phyloP scores from a whole-genome alignment of 2,113 vertebrate species.

The Cephalopholis sonnerati region DNA sequence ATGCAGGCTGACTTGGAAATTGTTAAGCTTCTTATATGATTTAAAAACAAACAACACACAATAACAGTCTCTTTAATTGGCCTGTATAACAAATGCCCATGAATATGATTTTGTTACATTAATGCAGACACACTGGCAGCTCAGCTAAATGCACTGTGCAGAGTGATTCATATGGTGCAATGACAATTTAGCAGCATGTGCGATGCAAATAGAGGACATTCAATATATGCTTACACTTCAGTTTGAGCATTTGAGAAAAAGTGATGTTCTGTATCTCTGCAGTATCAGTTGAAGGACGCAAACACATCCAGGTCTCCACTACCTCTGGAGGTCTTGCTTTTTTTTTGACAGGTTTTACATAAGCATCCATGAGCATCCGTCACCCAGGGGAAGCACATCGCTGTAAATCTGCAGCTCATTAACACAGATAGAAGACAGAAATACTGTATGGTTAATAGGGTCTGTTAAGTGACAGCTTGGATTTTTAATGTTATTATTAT shows the following conservation, averaged over 20 bases:
- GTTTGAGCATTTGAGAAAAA: neutral
- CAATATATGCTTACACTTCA: neutral
- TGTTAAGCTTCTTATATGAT: neutral
- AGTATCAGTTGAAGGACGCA: conserved; percentile 15
- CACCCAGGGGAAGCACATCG: conserved; percentile 41
- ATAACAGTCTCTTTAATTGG: conserved; percentile 20
- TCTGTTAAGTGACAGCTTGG: conserved; percentile 23
- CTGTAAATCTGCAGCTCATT: conserved; percentile 51
- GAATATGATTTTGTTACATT: conserved; percentile 1
- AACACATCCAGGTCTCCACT: conserved; percentile 3
- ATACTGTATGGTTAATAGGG: conserved; percentile 14
- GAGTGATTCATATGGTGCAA: conserved; percentile 4
- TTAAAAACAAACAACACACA: neutral
- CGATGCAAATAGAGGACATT: conserved; percentile 11
- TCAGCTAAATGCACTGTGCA: conserved; percentile 5
- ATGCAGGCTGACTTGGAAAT: neutral
- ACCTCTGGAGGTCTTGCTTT: conserved; percentile 11
- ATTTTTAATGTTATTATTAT: neutral
- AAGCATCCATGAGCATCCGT: conserved; percentile 36
- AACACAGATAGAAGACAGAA: conserved; percentile 23
- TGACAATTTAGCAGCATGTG: neutral
- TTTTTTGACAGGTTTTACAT: conserved; percentile 21
- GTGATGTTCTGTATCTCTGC: conserved; percentile 3
- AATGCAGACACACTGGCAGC: neutral
- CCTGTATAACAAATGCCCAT: conserved; percentile 12